Evolutionary conservation across 2,113 vertebrate species (phyloP), one percentile per base, ranked within the genome.

Genomic region (Saccopteryx leptura): DNA sequence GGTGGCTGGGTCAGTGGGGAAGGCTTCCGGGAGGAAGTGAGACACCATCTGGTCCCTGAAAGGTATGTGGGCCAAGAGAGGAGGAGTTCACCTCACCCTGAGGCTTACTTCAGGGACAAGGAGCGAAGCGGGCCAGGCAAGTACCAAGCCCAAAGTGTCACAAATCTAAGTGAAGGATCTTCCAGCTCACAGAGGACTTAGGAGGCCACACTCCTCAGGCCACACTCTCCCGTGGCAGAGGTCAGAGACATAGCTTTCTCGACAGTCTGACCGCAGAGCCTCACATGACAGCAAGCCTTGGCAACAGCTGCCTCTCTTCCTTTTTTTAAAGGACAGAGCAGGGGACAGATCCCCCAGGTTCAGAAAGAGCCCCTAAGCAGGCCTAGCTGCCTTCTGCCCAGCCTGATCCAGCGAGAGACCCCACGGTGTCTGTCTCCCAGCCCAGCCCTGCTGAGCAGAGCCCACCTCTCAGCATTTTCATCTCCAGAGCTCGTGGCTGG

Each of bases 391-490:
- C 66, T 56, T 48, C 56, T 9, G 54, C 85, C 84, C 23, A 19
- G 50, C 56, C 31, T 15, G 8, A 6, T 0, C 18, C 15, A 48
- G 63, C 12, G 54, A 65, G 10, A 75, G 28, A n/a, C 31, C 21
- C 5, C 4, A 0, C 18, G 68, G 48, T 2, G 1, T 48, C 63
- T 46, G 31, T 5, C 18, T 26, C 26, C 78, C 78, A 10, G 23
- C 31, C 68, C 52, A 4, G 7, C 50, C 19, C 26, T 48, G 10
- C 21, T 0, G 17, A 9, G 28, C 11, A 1, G 0, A 66, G 28
- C 46, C 48, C 26, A 21, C 0, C 10, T 7, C 17, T 21, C 58
- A 2, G 1, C 81, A 5, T 0, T 0, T 1, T 18, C 28, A 14
- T 87, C 1, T 24, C 78, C 72, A 23, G 60, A 61, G 15, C 65